Evolutionary conservation across 2,888 invertebrate species (phyloP).

Genomic region (Dexiosoma caninum): DNA sequence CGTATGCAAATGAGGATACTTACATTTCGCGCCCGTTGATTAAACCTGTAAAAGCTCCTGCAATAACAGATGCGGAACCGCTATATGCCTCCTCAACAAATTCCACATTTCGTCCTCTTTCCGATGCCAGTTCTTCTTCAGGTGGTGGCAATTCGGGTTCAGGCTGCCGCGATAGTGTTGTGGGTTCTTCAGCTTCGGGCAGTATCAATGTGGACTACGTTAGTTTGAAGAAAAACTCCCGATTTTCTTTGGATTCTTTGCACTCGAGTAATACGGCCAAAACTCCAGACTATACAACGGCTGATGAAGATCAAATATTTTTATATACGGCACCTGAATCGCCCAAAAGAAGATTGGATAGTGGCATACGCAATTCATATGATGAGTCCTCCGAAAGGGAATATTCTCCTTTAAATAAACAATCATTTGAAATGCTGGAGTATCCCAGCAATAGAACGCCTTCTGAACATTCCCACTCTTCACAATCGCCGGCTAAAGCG

Average conservation of each 20-base stretch:
- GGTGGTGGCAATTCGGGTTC: conserved; percentile 69
- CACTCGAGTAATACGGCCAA: conserved; percentile 76
- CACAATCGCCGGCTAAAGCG: conserved; percentile 62
- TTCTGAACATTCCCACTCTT: conserved; percentile 65
- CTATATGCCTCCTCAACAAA: conserved; percentile 69
- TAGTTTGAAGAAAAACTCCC: conserved; percentile 74
- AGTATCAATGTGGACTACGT: conserved; percentile 71
- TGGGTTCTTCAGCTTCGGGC: conserved; percentile 66
- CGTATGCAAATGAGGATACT: conserved; percentile 67
- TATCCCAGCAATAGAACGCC: conserved; percentile 63
- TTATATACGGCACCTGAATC: conserved; percentile 76
- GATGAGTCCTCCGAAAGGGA: conserved; percentile 72
- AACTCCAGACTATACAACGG: conserved; percentile 75
- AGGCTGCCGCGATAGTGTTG: conserved; percentile 65
- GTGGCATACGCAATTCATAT: conserved; percentile 70
- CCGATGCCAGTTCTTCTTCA: conserved; percentile 74
- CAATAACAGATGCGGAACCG: conserved; percentile 72
- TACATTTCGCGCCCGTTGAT: conserved; percentile 67
- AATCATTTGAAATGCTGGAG: conserved; percentile 75
- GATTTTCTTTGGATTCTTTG: conserved; percentile 76
- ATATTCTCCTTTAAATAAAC: conserved; percentile 69
- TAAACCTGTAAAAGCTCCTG: conserved; percentile 74
- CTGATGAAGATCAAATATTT: conserved; percentile 75
- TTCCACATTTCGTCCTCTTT: conserved; percentile 73
- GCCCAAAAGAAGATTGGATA: conserved; percentile 72